phyloP scores from a whole-genome alignment of 1,140 invertebrate genomes.

The Macrosteles quadrilineatus region DNA sequence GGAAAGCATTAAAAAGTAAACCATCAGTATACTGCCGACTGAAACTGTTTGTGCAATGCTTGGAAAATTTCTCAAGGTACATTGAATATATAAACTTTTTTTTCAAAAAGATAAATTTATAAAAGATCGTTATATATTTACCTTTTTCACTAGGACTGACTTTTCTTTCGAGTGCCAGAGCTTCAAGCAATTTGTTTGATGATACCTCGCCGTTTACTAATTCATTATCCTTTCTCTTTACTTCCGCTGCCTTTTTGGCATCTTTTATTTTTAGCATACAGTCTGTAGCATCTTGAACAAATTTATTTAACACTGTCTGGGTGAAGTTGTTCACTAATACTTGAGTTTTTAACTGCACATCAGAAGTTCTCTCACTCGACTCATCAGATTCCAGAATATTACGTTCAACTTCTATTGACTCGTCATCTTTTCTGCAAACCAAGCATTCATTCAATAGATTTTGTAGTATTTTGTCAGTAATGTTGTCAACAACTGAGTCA shows the following conservation, averaged over 20 bases:
- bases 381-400: no score
- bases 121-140: no score
- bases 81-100: no score
- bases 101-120: no score
- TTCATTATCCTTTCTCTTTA: background rate
- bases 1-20: no score
- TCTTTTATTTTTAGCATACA: constrained; percentile 29
- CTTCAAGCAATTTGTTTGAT: constrained; percentile 9
- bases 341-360: background rate
- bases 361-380: no score
- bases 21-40: no score
- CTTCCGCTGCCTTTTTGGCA: background rate
- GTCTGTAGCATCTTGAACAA: constrained; percentile 37
- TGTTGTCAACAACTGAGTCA: constrained; percentile 19
- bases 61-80: no score
- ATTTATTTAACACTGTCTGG: constrained; percentile 25
- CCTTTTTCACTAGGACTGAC: background rate
- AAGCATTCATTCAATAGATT: constrained; percentile 31
- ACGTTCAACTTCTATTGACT: no score
- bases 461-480: constrained; percentile 31
- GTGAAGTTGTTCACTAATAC: constrained; percentile 23
- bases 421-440: no score
- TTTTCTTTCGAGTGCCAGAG: background rate
- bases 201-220: background rate
- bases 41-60: no score